Evolutionary conservation across 1,140 invertebrate species (phyloP), one percentile per base, ranked within the genome.

Genomic region (Pseudoatta argentina): DNA sequence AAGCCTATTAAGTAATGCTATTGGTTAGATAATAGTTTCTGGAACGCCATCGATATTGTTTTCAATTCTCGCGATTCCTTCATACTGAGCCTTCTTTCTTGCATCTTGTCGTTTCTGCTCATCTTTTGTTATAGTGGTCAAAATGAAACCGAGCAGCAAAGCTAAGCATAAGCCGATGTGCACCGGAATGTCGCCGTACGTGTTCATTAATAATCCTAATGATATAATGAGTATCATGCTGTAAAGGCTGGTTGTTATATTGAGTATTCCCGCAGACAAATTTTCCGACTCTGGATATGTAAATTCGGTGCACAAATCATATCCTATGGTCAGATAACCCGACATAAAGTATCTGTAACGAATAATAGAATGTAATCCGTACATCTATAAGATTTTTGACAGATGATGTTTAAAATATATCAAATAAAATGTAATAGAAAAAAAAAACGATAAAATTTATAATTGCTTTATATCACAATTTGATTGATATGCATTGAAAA

Each of bases 241-340:
- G 93, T 97, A 97, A 16, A 96, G 88, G 93, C 96, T 95, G 71
- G 96, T 97, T 10, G 96, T 95, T 18, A 96, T 96, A 92, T 97
- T 98, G 6, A 98, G 92, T 10, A 98, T 92, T 12, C 97, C 97
- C 18, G 96, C 96, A 5, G 97, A 96, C 3, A 96, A 96, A 3
- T 96, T 96, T 93, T 97, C 97, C 1, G 97, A 95, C 87, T 97
- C 96, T 0, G 97, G 97, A 93, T 97, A 98, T 1, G 97, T 98
- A 57, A 97, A 96, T 93, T 98, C 97, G 14, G 97, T 96, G 24
- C 97, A 97, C 93, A 97, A 97, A 92, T 98, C 97, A 94, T 97
- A 98, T 8, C 97, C 97, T 24, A 97, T 93, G 1, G 97, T 96
- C 14, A 97, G 91, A 92, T 97, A 98, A 3, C 97, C 97, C 14